phyloP scores from a whole-genome alignment of 1,140 invertebrate species.

The Microplitis mediator region DNA sequence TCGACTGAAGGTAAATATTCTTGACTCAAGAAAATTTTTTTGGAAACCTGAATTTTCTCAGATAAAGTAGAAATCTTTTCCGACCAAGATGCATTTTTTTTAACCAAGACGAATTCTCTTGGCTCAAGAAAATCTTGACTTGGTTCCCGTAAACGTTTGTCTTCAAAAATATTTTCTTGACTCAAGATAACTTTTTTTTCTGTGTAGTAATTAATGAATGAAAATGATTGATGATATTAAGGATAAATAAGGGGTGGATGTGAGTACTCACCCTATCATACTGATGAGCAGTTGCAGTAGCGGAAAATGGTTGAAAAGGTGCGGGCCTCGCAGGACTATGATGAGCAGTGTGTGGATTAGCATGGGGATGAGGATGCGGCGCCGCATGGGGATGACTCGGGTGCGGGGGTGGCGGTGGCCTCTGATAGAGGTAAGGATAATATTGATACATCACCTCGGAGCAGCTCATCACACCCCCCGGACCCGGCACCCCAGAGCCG shows the following conservation, averaged over 20 bases:
- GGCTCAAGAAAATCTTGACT: no score
- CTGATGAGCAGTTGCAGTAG: slow-evolving; percentile 59
- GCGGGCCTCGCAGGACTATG: slow-evolving; percentile 59
- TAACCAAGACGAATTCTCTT: no score
- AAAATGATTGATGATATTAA: no score
- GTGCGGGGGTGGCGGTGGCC: slow-evolving; percentile 59
- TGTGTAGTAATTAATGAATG: no score
- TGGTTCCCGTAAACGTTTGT: no score
- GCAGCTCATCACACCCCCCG: slow-evolving; percentile 66
- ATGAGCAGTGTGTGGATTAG: slow-evolving; percentile 57
- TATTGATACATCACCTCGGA: slow-evolving; percentile 70
- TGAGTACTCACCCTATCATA: slow-evolving; percentile 64
- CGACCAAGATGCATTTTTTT: no score
- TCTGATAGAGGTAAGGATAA: slow-evolving; percentile 67
- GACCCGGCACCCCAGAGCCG: slow-evolving; percentile 60
- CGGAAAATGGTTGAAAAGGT: slow-evolving; percentile 60
- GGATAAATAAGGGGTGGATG: not conserved
- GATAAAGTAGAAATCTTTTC: no score
- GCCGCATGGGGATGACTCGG: slow-evolving; percentile 57
- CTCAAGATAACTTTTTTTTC: no score
- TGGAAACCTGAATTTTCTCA: no score
- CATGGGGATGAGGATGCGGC: slow-evolving; percentile 51
- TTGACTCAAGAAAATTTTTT: no score
- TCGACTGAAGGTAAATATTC: no score
- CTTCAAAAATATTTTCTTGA: no score